Evolutionary conservation across 2,888 invertebrate species (phyloP).

Genomic region (Unio pictorum): DNA sequence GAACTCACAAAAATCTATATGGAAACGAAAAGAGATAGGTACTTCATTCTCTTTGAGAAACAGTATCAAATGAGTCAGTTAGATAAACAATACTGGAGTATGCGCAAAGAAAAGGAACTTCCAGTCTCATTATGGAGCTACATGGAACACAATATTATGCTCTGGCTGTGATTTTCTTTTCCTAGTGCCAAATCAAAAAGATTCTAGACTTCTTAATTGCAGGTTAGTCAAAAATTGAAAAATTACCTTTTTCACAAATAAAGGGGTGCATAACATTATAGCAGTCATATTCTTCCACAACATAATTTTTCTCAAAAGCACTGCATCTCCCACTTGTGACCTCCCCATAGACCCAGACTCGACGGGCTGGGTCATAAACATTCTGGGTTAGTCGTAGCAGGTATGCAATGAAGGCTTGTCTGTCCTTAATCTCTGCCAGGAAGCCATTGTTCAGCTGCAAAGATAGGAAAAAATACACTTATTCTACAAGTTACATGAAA

Average conservation of each 20-base stretch:
- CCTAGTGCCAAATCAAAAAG: too few relatives aligned
- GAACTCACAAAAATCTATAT: too few relatives aligned
- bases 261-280: constrained; percentile 89
- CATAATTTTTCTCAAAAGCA: constrained; percentile 46
- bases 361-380: constrained; percentile 50
- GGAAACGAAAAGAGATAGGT: too few relatives aligned
- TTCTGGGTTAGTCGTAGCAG: constrained; percentile 59
- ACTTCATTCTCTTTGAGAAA: too few relatives aligned
- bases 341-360: constrained; percentile 67
- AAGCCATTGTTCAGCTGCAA: constrained; percentile 56
- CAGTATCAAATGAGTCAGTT: too few relatives aligned
- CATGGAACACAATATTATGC: too few relatives aligned
- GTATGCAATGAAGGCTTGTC: constrained; percentile 56
- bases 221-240: background rate
- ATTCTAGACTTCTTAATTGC: too few relatives aligned
- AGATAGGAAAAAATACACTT: background rate
- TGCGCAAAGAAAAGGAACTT: too few relatives aligned
- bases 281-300: constrained; percentile 76
- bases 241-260: constrained; percentile 93
- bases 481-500: background rate
- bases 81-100: too few relatives aligned
- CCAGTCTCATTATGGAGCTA: too few relatives aligned
- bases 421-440: constrained; percentile 56
- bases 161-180: too few relatives aligned
- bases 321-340: constrained; percentile 46